Evolutionary conservation across 2,888 invertebrate species (phyloP), one percentile per base, ranked within the genome.

Genomic region (Stenchaetothrips biformis): DNA sequence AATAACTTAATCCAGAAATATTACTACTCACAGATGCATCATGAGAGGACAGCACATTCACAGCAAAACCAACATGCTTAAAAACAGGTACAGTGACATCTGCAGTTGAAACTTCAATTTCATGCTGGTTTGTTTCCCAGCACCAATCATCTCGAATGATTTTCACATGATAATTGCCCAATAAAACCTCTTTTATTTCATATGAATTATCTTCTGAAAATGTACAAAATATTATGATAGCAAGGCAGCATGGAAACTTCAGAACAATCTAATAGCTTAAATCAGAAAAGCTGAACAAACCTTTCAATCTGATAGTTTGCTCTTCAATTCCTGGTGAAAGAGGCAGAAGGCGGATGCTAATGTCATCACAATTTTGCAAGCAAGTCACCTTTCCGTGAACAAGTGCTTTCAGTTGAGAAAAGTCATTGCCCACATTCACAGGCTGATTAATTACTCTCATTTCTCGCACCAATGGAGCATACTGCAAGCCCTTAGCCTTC

Each of bases 391-490:
- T 88, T 0, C 98, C 98, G 53, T 88, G 88, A 81, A 98, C 89
- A 13, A 89, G 92, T 2, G 96, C 96, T 85, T 95, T 93, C 84
- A 98, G 90, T 88, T 98, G 97, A 0, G 95, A 93, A 88, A 99
- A 98, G 82, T 90, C 88, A 2, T 97, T 88, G 82, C 92, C 92
- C 7, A 87, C 87, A 74, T 74, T 21, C 0, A 94, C 86, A 0
- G 95, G 92, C 6, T 88, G 88, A 79, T 91, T 89, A 0, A 86
- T 88, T 0, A 97, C 92, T 48, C 90, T 90, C 80, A 96, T 88
- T 77, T 89, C 89, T 83, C 92, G 92, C 80, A 90, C 90, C 16
- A 92, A 86, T 0, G 97, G 97, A 87, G 92, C 94, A 87, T 94
- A 92, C 92, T 94, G 93, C 79, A 94, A 86, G 9, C 94, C 94